phyloP scores from a whole-genome alignment of 1,140 invertebrate genomes.

The Sminthurides bifidus region DNA sequence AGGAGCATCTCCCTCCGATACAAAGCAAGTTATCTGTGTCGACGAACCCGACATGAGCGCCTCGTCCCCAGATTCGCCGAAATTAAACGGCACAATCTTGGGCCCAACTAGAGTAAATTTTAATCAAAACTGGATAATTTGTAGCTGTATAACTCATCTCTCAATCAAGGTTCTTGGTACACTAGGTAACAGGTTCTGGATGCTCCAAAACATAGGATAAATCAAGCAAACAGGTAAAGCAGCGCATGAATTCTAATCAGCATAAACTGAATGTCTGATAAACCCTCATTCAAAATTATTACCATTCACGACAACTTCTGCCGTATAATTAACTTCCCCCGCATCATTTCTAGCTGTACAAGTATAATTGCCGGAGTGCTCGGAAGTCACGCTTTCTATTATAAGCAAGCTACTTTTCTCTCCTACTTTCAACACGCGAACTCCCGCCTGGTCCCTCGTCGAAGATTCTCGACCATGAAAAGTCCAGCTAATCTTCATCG shows the following conservation, averaged over 20 bases:
- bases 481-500: slow-evolving; percentile 29
- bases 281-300: too few species aligned
- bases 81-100: slow-evolving; percentile 31
- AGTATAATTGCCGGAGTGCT: slow-evolving; percentile 32
- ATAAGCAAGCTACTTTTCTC: slow-evolving; percentile 54
- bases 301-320: slow-evolving; percentile 58
- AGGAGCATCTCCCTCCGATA: slow-evolving; percentile 51
- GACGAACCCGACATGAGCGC: slow-evolving; percentile 48
- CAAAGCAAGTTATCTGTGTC: slow-evolving; percentile 48
- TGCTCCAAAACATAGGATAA: neutral
- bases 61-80: slow-evolving; percentile 21
- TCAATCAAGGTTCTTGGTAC: neutral
- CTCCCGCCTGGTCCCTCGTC: slow-evolving; percentile 10
- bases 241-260: neutral
- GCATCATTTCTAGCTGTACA: slow-evolving; percentile 35
- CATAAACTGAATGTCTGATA: too few species aligned
- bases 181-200: neutral
- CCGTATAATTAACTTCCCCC: slow-evolving; percentile 47
- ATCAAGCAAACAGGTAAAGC: neutral
- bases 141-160: too few species aligned
- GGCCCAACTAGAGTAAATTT: slow-evolving; percentile 14
- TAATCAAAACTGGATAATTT: too few species aligned
- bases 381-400: slow-evolving; percentile 53
- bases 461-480: slow-evolving; percentile 13
- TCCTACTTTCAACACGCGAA: slow-evolving; percentile 33